These are phyloP conservation scores for Steatocranus sp. DNA, from an alignment of 2,797 vertebrate genomes.

Conservation along the genomic window DNA sequence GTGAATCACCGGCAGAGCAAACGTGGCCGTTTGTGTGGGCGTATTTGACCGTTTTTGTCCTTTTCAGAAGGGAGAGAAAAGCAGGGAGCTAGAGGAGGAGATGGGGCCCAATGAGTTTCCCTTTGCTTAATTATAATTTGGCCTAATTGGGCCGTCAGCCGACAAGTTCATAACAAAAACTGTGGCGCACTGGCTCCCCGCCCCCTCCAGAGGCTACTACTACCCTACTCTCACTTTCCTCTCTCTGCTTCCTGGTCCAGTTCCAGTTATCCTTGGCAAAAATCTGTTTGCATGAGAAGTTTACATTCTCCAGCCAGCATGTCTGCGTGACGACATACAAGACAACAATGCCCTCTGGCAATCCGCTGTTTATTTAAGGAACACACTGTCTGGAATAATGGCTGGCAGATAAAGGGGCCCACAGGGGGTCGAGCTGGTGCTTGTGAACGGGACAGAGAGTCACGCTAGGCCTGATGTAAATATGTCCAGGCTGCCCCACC, in stretches of 20 bases:
- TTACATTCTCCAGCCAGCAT: conserved; percentile 9
- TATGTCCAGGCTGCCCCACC: background rate
- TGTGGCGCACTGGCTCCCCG: background rate
- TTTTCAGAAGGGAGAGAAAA: background rate
- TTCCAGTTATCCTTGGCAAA: background rate
- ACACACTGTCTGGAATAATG: conserved; percentile 37
- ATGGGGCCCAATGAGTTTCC: background rate
- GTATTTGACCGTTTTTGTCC: background rate
- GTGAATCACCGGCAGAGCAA: background rate
- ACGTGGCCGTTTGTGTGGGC: background rate
- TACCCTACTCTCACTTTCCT: background rate
- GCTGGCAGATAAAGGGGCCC: conserved; percentile 24
- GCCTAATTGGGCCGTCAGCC: conserved; percentile 52
- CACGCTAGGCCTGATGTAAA: conserved; percentile 35
- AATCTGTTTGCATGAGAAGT: background rate
- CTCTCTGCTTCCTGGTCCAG: background rate
- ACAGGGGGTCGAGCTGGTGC: conserved; percentile 5
- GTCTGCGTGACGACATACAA: background rate
- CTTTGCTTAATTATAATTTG: conserved; percentile 39
- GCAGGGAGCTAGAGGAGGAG: background rate
- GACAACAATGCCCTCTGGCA: conserved; percentile 13
- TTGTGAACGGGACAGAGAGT: conserved; percentile 44
- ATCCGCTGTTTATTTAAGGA: conserved; percentile 21
- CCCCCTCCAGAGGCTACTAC: background rate
- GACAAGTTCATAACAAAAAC: conserved; percentile 19